Evolutionary conservation across 2,113 vertebrate genomes (phyloP), one percentile per base, ranked within the genome.

Genomic region (Rhadina sibilatrix): DNA sequence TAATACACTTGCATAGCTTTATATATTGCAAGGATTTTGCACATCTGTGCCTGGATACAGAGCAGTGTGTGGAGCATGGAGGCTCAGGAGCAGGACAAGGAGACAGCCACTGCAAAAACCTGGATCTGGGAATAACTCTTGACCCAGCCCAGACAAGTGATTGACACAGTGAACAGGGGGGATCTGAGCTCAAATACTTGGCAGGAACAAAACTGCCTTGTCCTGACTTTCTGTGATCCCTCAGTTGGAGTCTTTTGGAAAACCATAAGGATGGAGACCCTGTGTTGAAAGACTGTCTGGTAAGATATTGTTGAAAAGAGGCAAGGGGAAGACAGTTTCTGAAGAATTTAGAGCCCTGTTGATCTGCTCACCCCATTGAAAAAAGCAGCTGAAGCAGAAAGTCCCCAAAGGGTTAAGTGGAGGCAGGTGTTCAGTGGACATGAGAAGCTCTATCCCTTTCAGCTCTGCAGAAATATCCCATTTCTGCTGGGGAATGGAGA

Each of bases 301-400:
- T 96, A 91, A 97, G 98, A 98, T 97, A 96, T 93, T 96, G 96
- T 95, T 95, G 71, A 49, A 60, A 85, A 70, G 71, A 83, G 57
- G 71, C 80, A 80, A 75, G 71, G 56, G 88, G 83, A 95, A 92
- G 75, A 95, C 59, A 47, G 46, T 57, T 97, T 65, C 84, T 96
- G 94, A 92, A 89, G 97, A 96, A 94, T 96, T 94, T 60, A 37
- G 89, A 90, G 94, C 91, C 93, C 92, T 91, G 93, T 89, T 96
- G 96, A 97, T 97, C 89, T 91, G 6, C 87, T 94, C 90, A 96
- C 53, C 37, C 91, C 92, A 81, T 90, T 98, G 97, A 98, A 98
- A 98, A 95, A 97, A 96, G 89, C 95, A 98, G 97, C 97, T 98
- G 97, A 98, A 97, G 98, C 98, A 98, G 97, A 98, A 98, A 98